Percentiles rank a stretch among this genome's conserved stretches.
Conservation (phyloP, 2,888 invertebrate species). For the Drosophila anceps region DNA sequence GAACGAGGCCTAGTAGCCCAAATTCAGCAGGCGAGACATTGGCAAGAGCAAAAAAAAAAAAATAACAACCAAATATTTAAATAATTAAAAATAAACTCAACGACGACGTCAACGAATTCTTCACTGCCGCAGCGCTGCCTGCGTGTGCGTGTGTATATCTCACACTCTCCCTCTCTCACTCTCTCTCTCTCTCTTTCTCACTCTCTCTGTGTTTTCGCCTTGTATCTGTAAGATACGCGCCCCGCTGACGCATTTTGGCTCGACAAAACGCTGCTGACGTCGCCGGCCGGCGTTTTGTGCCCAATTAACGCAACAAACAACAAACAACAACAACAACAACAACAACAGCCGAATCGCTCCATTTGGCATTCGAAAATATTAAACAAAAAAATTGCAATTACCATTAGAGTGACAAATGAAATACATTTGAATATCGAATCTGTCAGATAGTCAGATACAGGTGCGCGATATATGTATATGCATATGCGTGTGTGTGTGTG, state of each 20-base stretch:
- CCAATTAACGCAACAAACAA: slow-evolving; percentile 82
- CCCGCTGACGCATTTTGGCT: slow-evolving; percentile 70
- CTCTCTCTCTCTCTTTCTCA: not conserved
- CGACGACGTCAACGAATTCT: slow-evolving; percentile 65
- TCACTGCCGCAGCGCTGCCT: slow-evolving; percentile 40
- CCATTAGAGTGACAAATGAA: slow-evolving; percentile 17
- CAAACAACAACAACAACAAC: slow-evolving; percentile 75
- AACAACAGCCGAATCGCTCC: slow-evolving; percentile 25
- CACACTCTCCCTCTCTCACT: not conserved
- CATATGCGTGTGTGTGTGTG: not conserved
- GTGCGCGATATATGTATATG: not conserved
- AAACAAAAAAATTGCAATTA: slow-evolving; percentile 24
- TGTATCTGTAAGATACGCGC: slow-evolving; percentile 77
- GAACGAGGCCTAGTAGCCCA: slow-evolving; percentile 82
- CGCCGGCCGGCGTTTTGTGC: slow-evolving; percentile 84
- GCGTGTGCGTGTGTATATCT: slow-evolving; percentile 3
- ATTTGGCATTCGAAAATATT: slow-evolving; percentile 41
- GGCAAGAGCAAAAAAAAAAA: slow-evolving; percentile 39
- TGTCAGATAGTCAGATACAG: slow-evolving; percentile 11
- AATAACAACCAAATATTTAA: slow-evolving; percentile 62
- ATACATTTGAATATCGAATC: slow-evolving; percentile 32
- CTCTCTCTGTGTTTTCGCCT: slow-evolving; percentile 15
- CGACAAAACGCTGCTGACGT: slow-evolving; percentile 46
- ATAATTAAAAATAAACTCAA: slow-evolving; percentile 79
- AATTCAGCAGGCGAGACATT: slow-evolving; percentile 64